Evolutionary conservation across 2,888 invertebrate genomes (phyloP).

Genomic region (Dimorphilus gyrociliatus): DNA sequence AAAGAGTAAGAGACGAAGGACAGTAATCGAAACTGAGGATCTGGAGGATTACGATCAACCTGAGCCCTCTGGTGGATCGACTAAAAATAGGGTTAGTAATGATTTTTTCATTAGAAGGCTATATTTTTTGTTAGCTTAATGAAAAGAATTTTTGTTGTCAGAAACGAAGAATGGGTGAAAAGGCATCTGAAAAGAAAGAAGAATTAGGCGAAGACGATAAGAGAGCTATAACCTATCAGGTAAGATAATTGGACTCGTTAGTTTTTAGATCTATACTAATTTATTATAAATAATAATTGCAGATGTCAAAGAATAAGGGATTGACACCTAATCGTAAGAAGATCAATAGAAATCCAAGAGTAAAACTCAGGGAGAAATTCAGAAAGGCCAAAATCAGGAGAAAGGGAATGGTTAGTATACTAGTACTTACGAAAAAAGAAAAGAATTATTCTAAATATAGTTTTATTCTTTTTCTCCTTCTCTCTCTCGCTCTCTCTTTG

Average conservation of each 20-base stretch:
- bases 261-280: neutral
- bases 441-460: neutral
- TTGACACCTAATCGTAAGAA: constrained; percentile 76
- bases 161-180: constrained; percentile 9
- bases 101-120: no score
- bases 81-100: no score
- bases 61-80: no score
- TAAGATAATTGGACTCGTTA: no score
- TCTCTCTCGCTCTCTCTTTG: no score
- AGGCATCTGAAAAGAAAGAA: constrained; percentile 5
- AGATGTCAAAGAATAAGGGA: constrained; percentile 91
- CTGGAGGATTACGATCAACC: constrained; percentile 21
- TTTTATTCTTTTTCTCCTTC: neutral
- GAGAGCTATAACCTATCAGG: constrained; percentile 62
- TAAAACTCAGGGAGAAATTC: constrained; percentile 80
- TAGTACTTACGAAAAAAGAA: no score
- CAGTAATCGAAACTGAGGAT: constrained; percentile 23
- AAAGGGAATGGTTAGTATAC: constrained; percentile 65
- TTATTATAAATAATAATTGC: constrained; percentile 16
- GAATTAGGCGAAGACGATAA: constrained; percentile 42
- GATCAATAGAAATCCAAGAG: constrained; percentile 79
- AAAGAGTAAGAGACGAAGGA: constrained; percentile 19
- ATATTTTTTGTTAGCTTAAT: no score
- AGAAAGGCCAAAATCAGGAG: constrained; percentile 75
- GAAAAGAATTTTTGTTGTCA: neutral